A percentile compares a stretch with the other conserved stretches of the same genome.
These are phyloP conservation scores for Galbula dea DNA, from an alignment of 2,113 vertebrate species.

Conservation along the genomic window DNA sequence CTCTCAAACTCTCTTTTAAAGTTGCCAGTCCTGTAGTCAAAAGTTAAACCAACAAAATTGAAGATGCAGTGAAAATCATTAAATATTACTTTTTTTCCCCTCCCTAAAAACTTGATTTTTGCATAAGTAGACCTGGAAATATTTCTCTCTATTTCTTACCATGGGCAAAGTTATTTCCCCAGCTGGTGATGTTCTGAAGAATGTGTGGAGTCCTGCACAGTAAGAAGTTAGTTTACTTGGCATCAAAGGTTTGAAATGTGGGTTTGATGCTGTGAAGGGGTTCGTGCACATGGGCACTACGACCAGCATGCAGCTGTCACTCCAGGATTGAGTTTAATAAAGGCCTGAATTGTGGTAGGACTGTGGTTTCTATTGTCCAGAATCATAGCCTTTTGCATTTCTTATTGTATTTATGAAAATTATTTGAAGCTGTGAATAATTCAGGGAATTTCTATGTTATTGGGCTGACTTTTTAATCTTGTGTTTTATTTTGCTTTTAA, in stretches of 20 bases:
- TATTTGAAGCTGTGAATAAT: conserved; percentile 2
- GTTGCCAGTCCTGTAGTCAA: too few species aligned
- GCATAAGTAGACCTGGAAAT: not conserved
- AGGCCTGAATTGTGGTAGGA: not conserved
- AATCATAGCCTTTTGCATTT: not conserved
- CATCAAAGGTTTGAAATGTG: not conserved
- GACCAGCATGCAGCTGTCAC: rapidly evolving
- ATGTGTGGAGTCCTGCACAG: not conserved
- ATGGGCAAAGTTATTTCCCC: not conserved
- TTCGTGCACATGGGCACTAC: not conserved
- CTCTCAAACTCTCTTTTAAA: too few species aligned
- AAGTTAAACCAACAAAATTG: not conserved
- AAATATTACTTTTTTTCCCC: not conserved
- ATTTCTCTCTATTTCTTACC: not conserved
- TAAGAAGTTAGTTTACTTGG: not conserved
- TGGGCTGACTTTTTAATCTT: conserved; percentile 4
- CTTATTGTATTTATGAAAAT: not conserved
- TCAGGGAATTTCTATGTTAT: not conserved
- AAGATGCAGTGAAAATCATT: not conserved
- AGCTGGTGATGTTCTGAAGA: not conserved
- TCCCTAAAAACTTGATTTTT: not conserved
- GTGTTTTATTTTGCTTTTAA: conserved; percentile 8
- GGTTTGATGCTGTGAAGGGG: not conserved
- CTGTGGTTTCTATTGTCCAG: not conserved
- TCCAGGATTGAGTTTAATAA: not conserved